A percentile compares a stretch with the other conserved stretches of the same genome.
Evolutionary conservation across 2,797 vertebrate species (phyloP).

Genomic region (Enteromius afrohamiltoni): DNA sequence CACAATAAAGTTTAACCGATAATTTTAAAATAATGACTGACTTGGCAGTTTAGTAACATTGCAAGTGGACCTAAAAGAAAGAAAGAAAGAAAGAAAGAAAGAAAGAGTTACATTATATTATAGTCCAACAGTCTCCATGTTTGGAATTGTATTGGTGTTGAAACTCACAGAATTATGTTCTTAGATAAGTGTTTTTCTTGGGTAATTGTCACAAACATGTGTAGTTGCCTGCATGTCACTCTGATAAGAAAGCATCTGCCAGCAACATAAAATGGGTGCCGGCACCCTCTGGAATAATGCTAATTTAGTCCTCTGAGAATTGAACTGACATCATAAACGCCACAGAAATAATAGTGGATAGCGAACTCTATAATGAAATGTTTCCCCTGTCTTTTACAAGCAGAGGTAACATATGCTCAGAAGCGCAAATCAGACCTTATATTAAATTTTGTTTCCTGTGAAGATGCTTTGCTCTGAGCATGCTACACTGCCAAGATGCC

Average conservation of each 20-base stretch:
- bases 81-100: too few species aligned
- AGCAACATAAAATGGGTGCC: background rate
- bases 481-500: background rate
- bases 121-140: too few species aligned
- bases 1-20: too few species aligned
- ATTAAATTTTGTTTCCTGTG: conserved; percentile 25
- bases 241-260: conserved; percentile 12
- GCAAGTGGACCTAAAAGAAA: too few species aligned
- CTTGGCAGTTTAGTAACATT: too few species aligned
- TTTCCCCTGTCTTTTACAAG: conserved; percentile 12
- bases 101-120: too few species aligned
- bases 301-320: background rate
- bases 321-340: conserved; percentile 16
- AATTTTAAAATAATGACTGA: too few species aligned
- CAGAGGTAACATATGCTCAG: conserved; percentile 16
- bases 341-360: conserved; percentile 39
- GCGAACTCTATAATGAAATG: conserved; percentile 40
- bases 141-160: too few species aligned
- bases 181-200: too few species aligned
- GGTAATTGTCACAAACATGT: background rate
- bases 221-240: background rate
- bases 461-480: conserved; percentile 16
- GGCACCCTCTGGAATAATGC: background rate
- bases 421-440: conserved; percentile 27
- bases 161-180: too few species aligned